Evolutionary conservation across 35 echinoderm and acorn worm genomes (phyloP), one percentile per base, ranked within the genome.

Genomic region (Apostichopus californicus): DNA sequence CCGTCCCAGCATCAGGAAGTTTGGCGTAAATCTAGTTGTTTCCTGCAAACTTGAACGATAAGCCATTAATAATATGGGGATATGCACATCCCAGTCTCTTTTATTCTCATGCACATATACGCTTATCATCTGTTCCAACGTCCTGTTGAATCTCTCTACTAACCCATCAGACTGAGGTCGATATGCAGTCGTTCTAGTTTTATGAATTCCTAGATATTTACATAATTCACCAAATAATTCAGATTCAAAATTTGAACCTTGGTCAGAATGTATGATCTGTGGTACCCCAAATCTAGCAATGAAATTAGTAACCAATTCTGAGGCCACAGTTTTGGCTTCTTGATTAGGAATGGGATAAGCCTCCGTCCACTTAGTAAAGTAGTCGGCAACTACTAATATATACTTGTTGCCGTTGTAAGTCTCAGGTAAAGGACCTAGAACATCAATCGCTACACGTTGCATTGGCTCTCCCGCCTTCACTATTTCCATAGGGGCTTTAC

Each of bases 101-200:
- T 94, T 87, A 25, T 94, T 89, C 8, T n/a, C 78, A 84, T 73
- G 25, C 8, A 83, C 75, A 82, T 94, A 94, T 9, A 56, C 57
- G 5, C 7, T 17, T 23, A 88, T 65, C 84, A 93, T 93, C 17
- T 89, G 26, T 15, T n/a, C 64, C 5, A 93, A 54, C 3, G 92
- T 93, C 1, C 92, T 53, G 77, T 93, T 93, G 77, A 88, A 88
- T 26, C 84, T 75, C 55, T 93, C 24, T 25, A 25, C 92, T 6
- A 92, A 86, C 3, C 92, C 83, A 24, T 88, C 84, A 9, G 63
- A 87, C 77, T 93, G 84, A 5, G 84, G 92, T 7, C 86, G 25
- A 61, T 93, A 93, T 14, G 92, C 77, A n/a, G 94, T 89, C 0
- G 94, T 95, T 56, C 92, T 15, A 10, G 95, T 94, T 63, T 92